phyloP scores from a whole-genome alignment of 2,888 invertebrate species.

The Andrena chrysosceles region DNA sequence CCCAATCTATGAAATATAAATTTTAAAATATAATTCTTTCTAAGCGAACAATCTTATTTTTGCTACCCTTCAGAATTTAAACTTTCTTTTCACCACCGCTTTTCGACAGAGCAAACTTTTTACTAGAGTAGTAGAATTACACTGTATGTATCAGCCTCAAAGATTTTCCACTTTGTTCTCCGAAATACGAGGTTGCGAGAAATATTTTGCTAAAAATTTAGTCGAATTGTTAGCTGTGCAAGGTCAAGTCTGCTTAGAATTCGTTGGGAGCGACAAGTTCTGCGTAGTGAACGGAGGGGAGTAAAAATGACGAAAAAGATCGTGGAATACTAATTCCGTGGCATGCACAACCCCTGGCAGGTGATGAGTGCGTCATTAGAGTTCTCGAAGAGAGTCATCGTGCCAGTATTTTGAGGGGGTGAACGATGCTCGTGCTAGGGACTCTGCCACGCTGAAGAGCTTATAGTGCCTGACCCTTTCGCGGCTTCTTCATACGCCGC shows the following conservation, averaged over 20 bases:
- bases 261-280: not conserved
- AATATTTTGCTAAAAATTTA: no score
- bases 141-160: no score
- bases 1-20: no score
- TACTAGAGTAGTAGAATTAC: no score
- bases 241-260: not conserved
- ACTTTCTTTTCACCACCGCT: no score
- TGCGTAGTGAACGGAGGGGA: not conserved
- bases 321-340: slow-evolving; percentile 34
- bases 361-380: slow-evolving; percentile 59
- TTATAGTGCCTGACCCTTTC: slow-evolving; percentile 25
- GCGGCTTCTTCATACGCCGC: slow-evolving; percentile 4
- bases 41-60: no score
- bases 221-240: not conserved
- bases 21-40: no score
- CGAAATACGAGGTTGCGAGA: no score
- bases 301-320: slow-evolving; percentile 22
- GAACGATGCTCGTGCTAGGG: slow-evolving; percentile 34
- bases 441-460: slow-evolving; percentile 23
- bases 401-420: slow-evolving; percentile 49
- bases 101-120: no score
- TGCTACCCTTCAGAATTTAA: no score
- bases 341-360: slow-evolving; percentile 5
- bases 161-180: no score
- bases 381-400: slow-evolving; percentile 58